phyloP scores from a whole-genome alignment of 2,888 invertebrate genomes.

The Colletes collaris region DNA sequence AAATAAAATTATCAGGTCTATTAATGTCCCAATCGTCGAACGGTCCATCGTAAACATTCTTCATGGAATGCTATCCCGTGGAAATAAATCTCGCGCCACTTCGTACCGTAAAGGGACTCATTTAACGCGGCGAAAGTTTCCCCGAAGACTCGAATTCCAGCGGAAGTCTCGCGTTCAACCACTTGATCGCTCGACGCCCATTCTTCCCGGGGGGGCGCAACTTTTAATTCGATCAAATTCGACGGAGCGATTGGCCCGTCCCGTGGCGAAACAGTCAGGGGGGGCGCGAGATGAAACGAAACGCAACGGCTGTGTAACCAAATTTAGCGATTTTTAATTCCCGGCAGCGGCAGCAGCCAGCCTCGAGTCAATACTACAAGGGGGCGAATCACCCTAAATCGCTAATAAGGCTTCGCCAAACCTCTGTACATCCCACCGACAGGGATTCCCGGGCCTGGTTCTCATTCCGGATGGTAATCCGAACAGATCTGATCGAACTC shows the following conservation, averaged over 20 bases:
- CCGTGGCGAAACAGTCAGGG: constrained; percentile 23
- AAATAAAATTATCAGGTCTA: no score
- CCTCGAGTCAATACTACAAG: constrained; percentile 68
- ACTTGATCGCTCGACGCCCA: constrained; percentile 11
- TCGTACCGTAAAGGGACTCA: neutral
- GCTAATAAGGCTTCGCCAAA: constrained; percentile 80
- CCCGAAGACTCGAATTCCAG: constrained; percentile 9
- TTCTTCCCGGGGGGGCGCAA: constrained; percentile 35
- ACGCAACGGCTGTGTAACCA: constrained; percentile 71
- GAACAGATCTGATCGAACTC: constrained; percentile 49
- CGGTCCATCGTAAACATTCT: neutral
- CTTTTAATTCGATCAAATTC: constrained; percentile 67
- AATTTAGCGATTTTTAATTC: constrained; percentile 82
- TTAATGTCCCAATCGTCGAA: no score
- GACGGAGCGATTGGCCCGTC: constrained; percentile 52
- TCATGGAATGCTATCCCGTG: no score
- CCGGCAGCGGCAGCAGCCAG: constrained; percentile 63
- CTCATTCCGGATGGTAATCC: constrained; percentile 70
- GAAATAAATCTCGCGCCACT: neutral
- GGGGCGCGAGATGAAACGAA: constrained; percentile 62
- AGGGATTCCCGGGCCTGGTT: constrained; percentile 70
- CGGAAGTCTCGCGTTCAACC: constrained; percentile 23
- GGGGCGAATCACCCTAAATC: constrained; percentile 74
- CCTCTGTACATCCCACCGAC: constrained; percentile 76
- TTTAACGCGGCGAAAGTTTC: constrained; percentile 21